These are phyloP conservation scores for Episyrphus balteatus DNA, from an alignment of 1,140 invertebrate species.

Conservation along the genomic window DNA sequence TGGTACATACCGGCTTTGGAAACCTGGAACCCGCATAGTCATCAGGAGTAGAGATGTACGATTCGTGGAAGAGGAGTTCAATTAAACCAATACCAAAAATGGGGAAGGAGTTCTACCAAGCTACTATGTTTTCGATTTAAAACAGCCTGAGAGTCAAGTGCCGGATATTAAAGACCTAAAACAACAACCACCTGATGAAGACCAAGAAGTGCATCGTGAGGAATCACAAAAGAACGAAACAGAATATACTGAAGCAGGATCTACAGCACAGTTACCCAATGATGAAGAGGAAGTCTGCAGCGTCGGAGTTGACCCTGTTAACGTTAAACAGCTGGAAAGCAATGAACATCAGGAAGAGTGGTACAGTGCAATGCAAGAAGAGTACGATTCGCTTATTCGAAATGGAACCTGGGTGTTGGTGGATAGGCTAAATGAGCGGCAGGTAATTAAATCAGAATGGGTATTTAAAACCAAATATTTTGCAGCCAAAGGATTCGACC, in stretches of 20 bases:
- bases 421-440: constrained; percentile 13
- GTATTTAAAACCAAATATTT: constrained; percentile 26
- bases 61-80: constrained; percentile 1
- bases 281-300: too few relatives aligned
- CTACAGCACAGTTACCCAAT: neutral
- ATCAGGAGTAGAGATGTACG: constrained; percentile 13
- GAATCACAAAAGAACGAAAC: too few relatives aligned
- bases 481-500: constrained; percentile 18
- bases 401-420: constrained; percentile 16
- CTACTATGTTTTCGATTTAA: neutral
- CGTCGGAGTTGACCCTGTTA: neutral
- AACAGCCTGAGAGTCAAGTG: neutral
- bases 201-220: neutral
- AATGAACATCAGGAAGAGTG: constrained; percentile 6
- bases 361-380: constrained; percentile 14
- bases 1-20: constrained; percentile 6
- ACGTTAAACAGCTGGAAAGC: neutral
- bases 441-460: constrained; percentile 24
- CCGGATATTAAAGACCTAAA: neutral
- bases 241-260: neutral
- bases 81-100: neutral
- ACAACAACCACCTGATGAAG: neutral
- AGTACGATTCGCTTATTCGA: constrained; percentile 10
- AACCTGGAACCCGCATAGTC: constrained; percentile 13
- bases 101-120: neutral